A percentile compares a stretch with the other conserved stretches of the same genome.
These are phyloP conservation scores for Drosophila emarginata DNA, from an alignment of 2,888 invertebrate species.

Conservation along the genomic window DNA sequence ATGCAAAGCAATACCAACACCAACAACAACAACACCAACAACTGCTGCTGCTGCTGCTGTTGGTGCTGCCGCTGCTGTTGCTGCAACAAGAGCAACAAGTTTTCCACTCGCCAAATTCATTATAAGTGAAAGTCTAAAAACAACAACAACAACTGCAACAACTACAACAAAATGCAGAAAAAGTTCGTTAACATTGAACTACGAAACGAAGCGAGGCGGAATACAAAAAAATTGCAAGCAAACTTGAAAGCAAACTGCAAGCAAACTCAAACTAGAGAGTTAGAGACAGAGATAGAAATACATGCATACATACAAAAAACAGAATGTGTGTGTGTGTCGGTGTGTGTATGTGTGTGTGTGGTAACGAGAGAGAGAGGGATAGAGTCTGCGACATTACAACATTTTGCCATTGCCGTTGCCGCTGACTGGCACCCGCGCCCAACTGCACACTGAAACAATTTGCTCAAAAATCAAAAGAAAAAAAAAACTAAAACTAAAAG, in stretches of 20 bases:
- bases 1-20: constrained; percentile 58
- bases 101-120: constrained; percentile 79
- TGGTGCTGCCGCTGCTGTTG: constrained; percentile 17
- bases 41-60: constrained; percentile 21
- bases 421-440: constrained; percentile 39
- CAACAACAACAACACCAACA: constrained; percentile 32
- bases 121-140: constrained; percentile 80
- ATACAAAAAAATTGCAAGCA: constrained; percentile 41
- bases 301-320: not conserved
- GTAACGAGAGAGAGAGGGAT: not conserved
- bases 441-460: not conserved
- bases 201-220: constrained; percentile 64
- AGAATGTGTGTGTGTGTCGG: not conserved
- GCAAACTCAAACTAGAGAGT: constrained; percentile 28
- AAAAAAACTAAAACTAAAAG: not conserved
- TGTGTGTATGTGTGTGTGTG: not conserved
- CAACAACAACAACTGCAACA: constrained; percentile 44
- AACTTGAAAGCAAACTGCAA: constrained; percentile 35
- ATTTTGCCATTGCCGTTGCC: constrained; percentile 54
- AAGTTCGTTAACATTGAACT: constrained; percentile 82
- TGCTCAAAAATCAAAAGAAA: not conserved
- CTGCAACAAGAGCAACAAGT: constrained; percentile 43
- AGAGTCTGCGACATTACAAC: constrained; percentile 60
- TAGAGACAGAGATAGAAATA: not conserved
- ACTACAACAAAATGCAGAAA: constrained; percentile 50